Base-by-base conservation (phyloP, 2,888 invertebrate genomes). In the Drosophila peninsularis region DNA sequence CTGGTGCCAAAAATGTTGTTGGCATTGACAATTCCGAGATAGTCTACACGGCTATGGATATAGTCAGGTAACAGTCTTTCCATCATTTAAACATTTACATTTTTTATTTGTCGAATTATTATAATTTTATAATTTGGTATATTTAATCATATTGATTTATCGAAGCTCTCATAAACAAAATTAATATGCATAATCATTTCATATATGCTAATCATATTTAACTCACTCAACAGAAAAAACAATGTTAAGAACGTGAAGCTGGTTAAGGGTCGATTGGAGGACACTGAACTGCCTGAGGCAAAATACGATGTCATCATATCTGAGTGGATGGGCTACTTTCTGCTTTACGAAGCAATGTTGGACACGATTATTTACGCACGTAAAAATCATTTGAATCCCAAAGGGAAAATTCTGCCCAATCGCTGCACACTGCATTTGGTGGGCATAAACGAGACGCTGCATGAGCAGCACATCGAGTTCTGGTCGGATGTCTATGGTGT, bases 311-410 rank as follows among this genome's bases (percentile, higher is more conserved):
- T 98, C 6, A 97, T 99, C 78, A 95, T 99, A 4, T 98, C 98
- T 0, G 99, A 99, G 92, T 99, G 98, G 98, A 99, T 99, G 99
- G 99, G 99, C 0, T 99, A 99, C 92, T 98, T 99, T 91, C 93
- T 99, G 42, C 93, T 99, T 2, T 99, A 97, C 92, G 99, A 99
- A 93, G 98, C 98, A 47, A 99, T 99, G 99, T 91, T 99, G 66
- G 98, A 98, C 90, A 97, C 97, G 90, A 96, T 99, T 13, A 95
- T 99, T 74, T 96, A 96, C 92, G 97, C 98, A 0, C 94, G 98
- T 85, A 96, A 98, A 84, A 94, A 95, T 80, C 96, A 95, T 91
- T 94, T 99, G 9, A 95, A 94, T 58, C 94, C 95, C 32, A 96
- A 82, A 68, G 98, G 98, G 0, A 90, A 95, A 17, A 93, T 98